Conservation (phyloP, 2,113 vertebrate species). For the Aix galericulata region DNA sequence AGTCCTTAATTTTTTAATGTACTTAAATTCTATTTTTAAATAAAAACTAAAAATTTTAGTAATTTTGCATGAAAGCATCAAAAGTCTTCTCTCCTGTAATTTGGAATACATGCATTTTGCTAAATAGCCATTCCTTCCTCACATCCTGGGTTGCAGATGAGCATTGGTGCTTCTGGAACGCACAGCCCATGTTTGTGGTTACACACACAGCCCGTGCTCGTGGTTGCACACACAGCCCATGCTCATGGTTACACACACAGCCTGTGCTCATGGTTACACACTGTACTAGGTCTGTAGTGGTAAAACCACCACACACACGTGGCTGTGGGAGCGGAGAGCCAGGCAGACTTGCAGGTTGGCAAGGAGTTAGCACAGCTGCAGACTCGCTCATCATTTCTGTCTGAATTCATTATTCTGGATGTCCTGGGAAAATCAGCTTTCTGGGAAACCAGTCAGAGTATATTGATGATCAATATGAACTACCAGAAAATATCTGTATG, state of each 20-base stretch:
- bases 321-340: not conserved
- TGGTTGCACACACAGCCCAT: not conserved
- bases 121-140: not conserved
- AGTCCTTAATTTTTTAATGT: not conserved
- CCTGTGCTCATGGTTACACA: not conserved
- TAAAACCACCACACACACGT: no score
- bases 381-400: not conserved
- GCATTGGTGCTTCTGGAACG: not conserved
- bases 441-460: not conserved
- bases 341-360: not conserved
- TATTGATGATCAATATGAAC: not conserved
- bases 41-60: not conserved
- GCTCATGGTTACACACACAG: not conserved
- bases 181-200: not conserved
- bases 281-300: no score
- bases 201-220: no score
- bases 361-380: not conserved
- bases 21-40: not conserved
- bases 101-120: not conserved
- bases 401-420: not conserved
- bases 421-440: not conserved
- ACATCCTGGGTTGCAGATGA: not conserved
- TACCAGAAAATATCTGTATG: not conserved
- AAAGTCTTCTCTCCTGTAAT: not conserved
- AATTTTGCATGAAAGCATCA: not conserved